Evolutionary conservation across 2,888 invertebrate species (phyloP), one percentile per base, ranked within the genome.

Genomic region (Drosophila pseudotalamancana): DNA sequence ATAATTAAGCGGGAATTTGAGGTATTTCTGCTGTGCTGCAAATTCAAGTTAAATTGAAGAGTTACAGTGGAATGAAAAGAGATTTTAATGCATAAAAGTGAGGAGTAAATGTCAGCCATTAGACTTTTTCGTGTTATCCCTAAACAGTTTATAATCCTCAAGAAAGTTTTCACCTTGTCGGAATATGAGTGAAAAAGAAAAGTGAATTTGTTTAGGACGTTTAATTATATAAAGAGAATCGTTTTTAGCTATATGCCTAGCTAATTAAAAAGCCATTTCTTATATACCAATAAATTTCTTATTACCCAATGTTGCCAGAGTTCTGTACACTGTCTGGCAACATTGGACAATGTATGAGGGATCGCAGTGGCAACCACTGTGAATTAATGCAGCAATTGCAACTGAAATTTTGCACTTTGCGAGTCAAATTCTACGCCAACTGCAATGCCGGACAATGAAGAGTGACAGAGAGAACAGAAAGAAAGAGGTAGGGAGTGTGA

Each of bases 1-100:
- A 72, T 68, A 85, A 85, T 85, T 82, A 77, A 79, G 77, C 67
- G 56, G 74, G 64, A 55, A 82, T 74, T 69, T 46, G n/a, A 54
- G 49, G 48, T 45, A 73, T 50, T 53, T 42, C 48, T 23, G 51
- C 12, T 62, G 68, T 55, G 35, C 46, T 42, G 40, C 34, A 53
- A n/a, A 32, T 46, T 46, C 16, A 23, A 46, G 12, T 23, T 37
- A 12, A 65, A 65, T 48, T 25, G 18, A 54, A 45, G 27, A 6
- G 45, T 3, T 6, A 71, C 72, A 21, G 56, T 71, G 72, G 67
- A 8, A 14, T 25, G 32, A 16, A 37, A 46, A 5, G 8, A 2
- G 3, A 3, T 11, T 9, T 19, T 19, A n/a, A 8, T 12, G 5
- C 0, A 16, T 3, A 25, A 1, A 34, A 48, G n/a, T 12, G 1